These are phyloP conservation scores for Abrostola triplasia DNA, from an alignment of 2,888 invertebrate species.

Conservation along the genomic window DNA sequence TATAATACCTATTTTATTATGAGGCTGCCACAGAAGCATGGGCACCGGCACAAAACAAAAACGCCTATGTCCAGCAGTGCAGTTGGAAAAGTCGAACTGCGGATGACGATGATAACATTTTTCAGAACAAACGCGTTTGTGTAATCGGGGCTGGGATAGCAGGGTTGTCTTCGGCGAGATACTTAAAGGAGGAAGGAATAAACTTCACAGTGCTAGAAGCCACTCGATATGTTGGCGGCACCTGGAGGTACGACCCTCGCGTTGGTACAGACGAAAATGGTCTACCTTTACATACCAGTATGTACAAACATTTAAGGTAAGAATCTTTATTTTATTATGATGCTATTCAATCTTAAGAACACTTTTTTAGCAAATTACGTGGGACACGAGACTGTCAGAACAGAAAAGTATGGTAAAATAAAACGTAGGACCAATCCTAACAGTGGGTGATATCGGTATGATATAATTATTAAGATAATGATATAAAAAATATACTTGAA, in stretches of 20 bases:
- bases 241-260: slow-evolving; percentile 83
- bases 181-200: slow-evolving; percentile 77
- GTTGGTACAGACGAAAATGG: slow-evolving; percentile 88
- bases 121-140: slow-evolving; percentile 71
- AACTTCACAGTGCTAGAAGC: slow-evolving; percentile 78
- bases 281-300: slow-evolving; percentile 89
- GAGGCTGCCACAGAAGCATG: too few relatives aligned
- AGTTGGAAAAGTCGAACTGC: too few relatives aligned
- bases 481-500: too few relatives aligned
- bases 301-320: slow-evolving; percentile 91
- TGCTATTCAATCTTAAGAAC: not conserved
- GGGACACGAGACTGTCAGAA: not conserved
- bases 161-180: slow-evolving; percentile 76
- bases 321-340: slow-evolving; percentile 9
- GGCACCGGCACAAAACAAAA: too few relatives aligned
- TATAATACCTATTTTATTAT: not conserved
- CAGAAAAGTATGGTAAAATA: not conserved
- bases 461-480: too few relatives aligned
- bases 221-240: slow-evolving; percentile 79
- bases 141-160: slow-evolving; percentile 82
- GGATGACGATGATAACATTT: not conserved
- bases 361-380: not conserved
- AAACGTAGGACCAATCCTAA: too few relatives aligned
- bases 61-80: too few relatives aligned
- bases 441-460: too few relatives aligned